These are phyloP conservation scores for Adineta ricciae DNA, from an alignment of 2,888 invertebrate genomes.

Conservation along the genomic window DNA sequence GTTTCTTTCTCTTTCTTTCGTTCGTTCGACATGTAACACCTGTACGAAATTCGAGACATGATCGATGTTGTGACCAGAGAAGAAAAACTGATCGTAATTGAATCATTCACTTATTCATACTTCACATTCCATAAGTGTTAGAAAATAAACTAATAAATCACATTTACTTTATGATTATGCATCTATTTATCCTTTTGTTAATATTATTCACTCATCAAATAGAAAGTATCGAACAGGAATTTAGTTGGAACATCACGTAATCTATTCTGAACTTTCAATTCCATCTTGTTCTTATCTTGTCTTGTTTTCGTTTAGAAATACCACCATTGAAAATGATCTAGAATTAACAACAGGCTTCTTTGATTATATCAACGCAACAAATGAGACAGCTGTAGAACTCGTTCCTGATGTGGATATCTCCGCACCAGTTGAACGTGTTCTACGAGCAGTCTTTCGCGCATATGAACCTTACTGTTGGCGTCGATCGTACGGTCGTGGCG, in stretches of 20 bases:
- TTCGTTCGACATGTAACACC: not conserved
- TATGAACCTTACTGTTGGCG: constrained; percentile 26
- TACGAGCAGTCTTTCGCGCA: not conserved
- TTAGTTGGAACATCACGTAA: not conserved
- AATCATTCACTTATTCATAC: not conserved
- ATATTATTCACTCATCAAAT: not conserved
- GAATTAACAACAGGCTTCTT: not conserved
- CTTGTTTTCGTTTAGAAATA: not conserved
- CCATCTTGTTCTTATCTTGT: not conserved
- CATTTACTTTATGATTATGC: not conserved
- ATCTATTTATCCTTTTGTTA: not conserved
- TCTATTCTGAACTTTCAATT: not conserved
- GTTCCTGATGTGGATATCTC: not conserved
- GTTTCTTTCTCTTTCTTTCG: not conserved
- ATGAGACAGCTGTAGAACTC: not conserved
- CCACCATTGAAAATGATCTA: not conserved
- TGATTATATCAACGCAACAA: not conserved
- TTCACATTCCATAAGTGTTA: not conserved
- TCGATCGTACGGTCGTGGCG: constrained; percentile 26
- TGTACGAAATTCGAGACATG: not conserved
- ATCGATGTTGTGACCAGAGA: not conserved
- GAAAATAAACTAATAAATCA: not conserved
- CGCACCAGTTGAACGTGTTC: not conserved
- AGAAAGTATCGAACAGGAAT: not conserved
- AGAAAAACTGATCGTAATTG: not conserved